Conservation (phyloP, 2,888 invertebrate genomes). For the Stratiomys singularior region DNA sequence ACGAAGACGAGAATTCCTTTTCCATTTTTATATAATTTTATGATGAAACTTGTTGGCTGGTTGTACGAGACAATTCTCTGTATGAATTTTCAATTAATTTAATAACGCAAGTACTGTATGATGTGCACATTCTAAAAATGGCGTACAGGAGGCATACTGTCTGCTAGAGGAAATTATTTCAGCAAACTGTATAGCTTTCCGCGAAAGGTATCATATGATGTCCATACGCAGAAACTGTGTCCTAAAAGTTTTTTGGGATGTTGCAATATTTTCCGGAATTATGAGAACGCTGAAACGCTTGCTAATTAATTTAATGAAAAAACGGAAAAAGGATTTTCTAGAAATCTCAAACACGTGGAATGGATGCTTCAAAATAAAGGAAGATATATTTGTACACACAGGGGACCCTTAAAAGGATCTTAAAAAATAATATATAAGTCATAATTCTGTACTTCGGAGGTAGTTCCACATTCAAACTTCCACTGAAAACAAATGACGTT, state of each 20-base stretch:
- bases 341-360: no score
- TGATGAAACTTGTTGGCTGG: conserved; percentile 22
- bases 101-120: conserved; percentile 21
- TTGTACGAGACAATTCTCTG: background rate
- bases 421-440: no score
- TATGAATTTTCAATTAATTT: conserved; percentile 45
- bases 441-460: no score
- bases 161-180: conserved; percentile 24
- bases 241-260: background rate
- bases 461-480: no score
- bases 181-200: conserved; percentile 16
- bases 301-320: no score
- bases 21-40: conserved; percentile 35
- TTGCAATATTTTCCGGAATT: background rate
- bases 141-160: conserved; percentile 40
- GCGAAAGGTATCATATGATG: background rate
- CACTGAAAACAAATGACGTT: no score
- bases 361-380: no score
- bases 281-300: conserved; percentile 1
- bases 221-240: background rate
- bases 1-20: conserved; percentile 25
- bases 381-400: no score
- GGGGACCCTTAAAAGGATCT: no score
- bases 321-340: no score
- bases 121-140: conserved; percentile 3